Evolutionary conservation across 2,888 invertebrate genomes (phyloP).

Genomic region (Cheilosia vulpina): DNA sequence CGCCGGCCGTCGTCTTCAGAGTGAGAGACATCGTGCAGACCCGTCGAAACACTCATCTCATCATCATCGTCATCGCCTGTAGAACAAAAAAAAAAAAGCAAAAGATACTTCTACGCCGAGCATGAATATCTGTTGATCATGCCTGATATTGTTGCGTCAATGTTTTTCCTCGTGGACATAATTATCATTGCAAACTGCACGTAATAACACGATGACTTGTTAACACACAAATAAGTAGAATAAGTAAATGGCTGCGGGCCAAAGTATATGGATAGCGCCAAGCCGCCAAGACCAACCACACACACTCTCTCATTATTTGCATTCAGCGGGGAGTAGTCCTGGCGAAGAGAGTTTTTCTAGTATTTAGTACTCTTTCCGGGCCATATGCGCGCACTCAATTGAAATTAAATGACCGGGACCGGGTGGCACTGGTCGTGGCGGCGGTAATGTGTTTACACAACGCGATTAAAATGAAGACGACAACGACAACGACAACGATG

Average conservation of each 20-base stretch:
- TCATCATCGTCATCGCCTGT: slow-evolving; percentile 20
- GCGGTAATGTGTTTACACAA: slow-evolving; percentile 72
- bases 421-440: slow-evolving; percentile 42
- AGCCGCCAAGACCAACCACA: slow-evolving; percentile 20
- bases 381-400: slow-evolving; percentile 69
- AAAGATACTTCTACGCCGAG: slow-evolving; percentile 7
- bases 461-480: slow-evolving; percentile 63
- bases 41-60: slow-evolving; percentile 19
- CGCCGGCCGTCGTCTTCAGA: background rate
- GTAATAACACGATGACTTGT: slow-evolving; percentile 61
- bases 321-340: slow-evolving; percentile 1
- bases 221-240: slow-evolving; percentile 63
- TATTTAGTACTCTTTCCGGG: slow-evolving; percentile 14
- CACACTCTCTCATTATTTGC: slow-evolving; percentile 17
- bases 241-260: slow-evolving; percentile 53
- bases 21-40: slow-evolving; percentile 49
- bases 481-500: background rate
- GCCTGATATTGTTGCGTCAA: slow-evolving; percentile 50
- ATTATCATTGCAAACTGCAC: slow-evolving; percentile 54
- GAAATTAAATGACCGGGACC: slow-evolving; percentile 69
- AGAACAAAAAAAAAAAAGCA: slow-evolving; percentile 3
- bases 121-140: background rate
- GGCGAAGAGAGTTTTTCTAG: slow-evolving; percentile 5
- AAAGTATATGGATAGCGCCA: slow-evolving; percentile 20
- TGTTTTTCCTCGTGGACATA: slow-evolving; percentile 59